Conservation (phyloP, 2,113 vertebrate species). For the Lampris megalopsis region DNA sequence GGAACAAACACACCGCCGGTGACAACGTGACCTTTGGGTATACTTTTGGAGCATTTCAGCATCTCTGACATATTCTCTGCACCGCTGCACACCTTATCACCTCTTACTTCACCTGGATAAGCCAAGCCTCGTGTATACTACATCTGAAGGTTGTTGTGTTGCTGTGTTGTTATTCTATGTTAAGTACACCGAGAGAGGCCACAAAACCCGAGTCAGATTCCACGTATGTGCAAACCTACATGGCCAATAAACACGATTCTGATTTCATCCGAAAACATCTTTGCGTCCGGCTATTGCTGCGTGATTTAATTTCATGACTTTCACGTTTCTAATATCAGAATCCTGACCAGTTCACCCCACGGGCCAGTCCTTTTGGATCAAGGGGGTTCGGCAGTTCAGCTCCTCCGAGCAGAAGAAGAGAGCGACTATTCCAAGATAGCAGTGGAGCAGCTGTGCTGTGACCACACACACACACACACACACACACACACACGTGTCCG, state of each 20-base stretch:
- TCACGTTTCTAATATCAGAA: slow-evolving; percentile 13
- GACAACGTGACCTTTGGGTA: slow-evolving; percentile 30
- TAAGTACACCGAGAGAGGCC: too few relatives aligned
- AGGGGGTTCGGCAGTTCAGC: not conserved
- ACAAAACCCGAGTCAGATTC: too few relatives aligned
- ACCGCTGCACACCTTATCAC: too few relatives aligned
- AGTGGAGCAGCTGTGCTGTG: not conserved
- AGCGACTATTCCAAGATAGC: too few relatives aligned
- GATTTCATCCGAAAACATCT: slow-evolving; percentile 24
- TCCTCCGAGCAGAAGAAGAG: too few relatives aligned
- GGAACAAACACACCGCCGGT: slow-evolving; percentile 48
- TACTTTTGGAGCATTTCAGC: slow-evolving; percentile 6
- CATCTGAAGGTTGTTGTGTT: too few relatives aligned
- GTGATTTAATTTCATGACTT: slow-evolving; percentile 16
- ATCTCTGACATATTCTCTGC: too few relatives aligned
- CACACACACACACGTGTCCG: slow-evolving; percentile 1
- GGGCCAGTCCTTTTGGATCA: slow-evolving; percentile 1
- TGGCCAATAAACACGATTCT: too few relatives aligned
- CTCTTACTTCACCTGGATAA: too few relatives aligned
- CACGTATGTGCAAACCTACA: too few relatives aligned
- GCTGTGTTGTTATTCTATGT: too few relatives aligned
- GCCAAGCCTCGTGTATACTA: too few relatives aligned
- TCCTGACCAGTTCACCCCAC: slow-evolving; percentile 14
- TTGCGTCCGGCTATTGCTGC: slow-evolving; percentile 25
- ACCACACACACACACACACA: not conserved